A percentile compares a stretch with the other conserved stretches of the same genome.
These are phyloP conservation scores for Cybosia mesomella DNA, from an alignment of 2,888 invertebrate species.

Conservation along the genomic window DNA sequence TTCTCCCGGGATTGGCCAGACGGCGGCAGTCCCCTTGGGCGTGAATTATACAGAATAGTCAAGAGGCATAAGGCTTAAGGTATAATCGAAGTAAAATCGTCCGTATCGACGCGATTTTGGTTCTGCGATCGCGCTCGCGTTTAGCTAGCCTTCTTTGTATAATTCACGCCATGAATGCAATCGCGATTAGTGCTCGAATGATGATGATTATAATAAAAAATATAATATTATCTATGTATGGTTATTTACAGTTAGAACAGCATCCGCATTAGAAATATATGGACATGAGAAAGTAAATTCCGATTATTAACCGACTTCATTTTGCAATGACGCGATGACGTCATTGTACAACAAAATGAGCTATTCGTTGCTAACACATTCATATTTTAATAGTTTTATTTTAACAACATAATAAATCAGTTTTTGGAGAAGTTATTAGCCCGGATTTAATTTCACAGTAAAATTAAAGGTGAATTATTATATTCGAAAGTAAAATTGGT, in stretches of 20 bases:
- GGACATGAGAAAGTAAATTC: conserved; percentile 1
- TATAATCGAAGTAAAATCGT: too few species aligned
- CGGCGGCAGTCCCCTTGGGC: too few species aligned
- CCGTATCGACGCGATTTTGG: too few species aligned
- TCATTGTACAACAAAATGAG: not conserved
- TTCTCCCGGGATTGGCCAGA: too few species aligned
- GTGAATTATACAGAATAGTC: too few species aligned
- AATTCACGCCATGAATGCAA: too few species aligned
- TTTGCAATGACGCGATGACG: not conserved
- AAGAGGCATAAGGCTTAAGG: too few species aligned
- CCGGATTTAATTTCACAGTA: conserved; percentile 1
- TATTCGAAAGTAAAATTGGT: not conserved
- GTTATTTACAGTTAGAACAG: not conserved
- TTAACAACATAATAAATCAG: conserved; percentile 1
- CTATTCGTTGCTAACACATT: not conserved
- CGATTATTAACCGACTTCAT: not conserved
- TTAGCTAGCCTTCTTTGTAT: too few species aligned
- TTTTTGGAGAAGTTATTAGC: conserved; percentile 5
- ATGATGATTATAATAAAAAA: too few species aligned
- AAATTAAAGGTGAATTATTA: not conserved
- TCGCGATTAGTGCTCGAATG: too few species aligned
- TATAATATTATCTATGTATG: not conserved
- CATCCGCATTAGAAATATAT: not conserved
- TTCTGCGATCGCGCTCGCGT: too few species aligned
- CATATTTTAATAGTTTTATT: conserved; percentile 14